Evolutionary conservation across 2,888 invertebrate genomes (phyloP), one percentile per base, ranked within the genome.

Genomic region (Pyrocoelia pectoralis): DNA sequence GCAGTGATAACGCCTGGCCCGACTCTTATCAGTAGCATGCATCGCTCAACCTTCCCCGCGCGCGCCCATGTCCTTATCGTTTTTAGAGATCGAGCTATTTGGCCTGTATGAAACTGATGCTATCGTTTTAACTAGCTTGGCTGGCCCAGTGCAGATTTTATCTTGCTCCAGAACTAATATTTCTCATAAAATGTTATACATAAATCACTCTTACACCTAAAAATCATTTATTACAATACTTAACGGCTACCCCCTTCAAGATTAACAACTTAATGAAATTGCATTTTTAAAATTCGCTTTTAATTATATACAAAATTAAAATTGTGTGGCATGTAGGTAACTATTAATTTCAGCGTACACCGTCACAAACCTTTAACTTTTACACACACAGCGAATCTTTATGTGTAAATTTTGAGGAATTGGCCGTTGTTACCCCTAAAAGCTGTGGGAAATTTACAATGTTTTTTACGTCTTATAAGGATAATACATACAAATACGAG

Each of bases 91-190:
- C 84, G 79, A 77, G 78, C 79, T 79, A 79, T 79, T 78, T 77
- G 79, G 79, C 78, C 77, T 79, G 79, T 82, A 82, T 81, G 77
- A 80, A 83, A 72, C 73, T 75, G 84, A 84, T 84, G 78, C 80
- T 84, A 84, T 84, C 84, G 79, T 76, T 69, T 81, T 84, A 84
- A 84, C 84, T 84, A 84, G 84, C 84, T 84, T 77, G 79, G 76
- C 77, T 78, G 76, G 76, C 74, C 83, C 84, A 81, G 82, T 81
- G 81, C 80, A 79, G 84, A 84, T 84, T 81, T 78, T 83, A 84
- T 84, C 83, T 79, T 73, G 71, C 60, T 70, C 63, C 70, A 72
- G 70, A 72, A 75, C 74, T 73, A 73, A 76, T 72, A 76, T 72
- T 73, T 76, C 74, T 76, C 73, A 73, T 74, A 75, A 74, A 72